phyloP scores from a whole-genome alignment of 2,797 vertebrate genomes.

The Stomatorhinus walkeri region DNA sequence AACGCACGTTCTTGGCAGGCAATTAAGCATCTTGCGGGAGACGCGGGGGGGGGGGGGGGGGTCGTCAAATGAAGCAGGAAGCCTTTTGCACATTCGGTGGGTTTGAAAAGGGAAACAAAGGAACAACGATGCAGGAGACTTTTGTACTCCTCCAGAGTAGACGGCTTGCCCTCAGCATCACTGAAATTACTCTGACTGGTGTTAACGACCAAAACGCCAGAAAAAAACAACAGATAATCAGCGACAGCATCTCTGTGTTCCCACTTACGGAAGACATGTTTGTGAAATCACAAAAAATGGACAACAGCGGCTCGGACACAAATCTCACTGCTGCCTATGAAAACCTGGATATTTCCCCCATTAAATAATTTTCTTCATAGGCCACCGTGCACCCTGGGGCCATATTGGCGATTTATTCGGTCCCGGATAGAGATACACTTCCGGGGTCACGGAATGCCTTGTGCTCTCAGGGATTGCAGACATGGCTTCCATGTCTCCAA shows the following conservation, averaged over 20 bases:
- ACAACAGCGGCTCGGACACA: background rate
- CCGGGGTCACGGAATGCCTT: background rate
- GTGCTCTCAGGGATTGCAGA: background rate
- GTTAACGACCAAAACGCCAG: background rate
- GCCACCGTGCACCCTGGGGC: background rate
- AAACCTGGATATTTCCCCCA: slow-evolving; percentile 5
- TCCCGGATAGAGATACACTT: background rate
- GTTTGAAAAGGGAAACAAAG: background rate
- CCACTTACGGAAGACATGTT: background rate
- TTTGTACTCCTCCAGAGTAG: background rate
- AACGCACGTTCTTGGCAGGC: slow-evolving; percentile 1
- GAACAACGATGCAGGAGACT: background rate
- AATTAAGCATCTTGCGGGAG: background rate
- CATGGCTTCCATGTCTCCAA: background rate
- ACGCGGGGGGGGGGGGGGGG: background rate
- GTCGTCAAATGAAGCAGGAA: background rate
- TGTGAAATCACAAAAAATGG: background rate
- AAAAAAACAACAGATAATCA: background rate
- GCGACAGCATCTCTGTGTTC: background rate
- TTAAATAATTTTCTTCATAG: background rate
- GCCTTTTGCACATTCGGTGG: background rate
- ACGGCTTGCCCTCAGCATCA: background rate
- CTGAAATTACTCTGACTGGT: background rate
- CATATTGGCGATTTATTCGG: background rate
- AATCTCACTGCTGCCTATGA: background rate